Percentiles rank a stretch among this genome's conserved stretches.
phyloP scores from a whole-genome alignment of 2,888 invertebrate species.

The Stegana nigrithorax region DNA sequence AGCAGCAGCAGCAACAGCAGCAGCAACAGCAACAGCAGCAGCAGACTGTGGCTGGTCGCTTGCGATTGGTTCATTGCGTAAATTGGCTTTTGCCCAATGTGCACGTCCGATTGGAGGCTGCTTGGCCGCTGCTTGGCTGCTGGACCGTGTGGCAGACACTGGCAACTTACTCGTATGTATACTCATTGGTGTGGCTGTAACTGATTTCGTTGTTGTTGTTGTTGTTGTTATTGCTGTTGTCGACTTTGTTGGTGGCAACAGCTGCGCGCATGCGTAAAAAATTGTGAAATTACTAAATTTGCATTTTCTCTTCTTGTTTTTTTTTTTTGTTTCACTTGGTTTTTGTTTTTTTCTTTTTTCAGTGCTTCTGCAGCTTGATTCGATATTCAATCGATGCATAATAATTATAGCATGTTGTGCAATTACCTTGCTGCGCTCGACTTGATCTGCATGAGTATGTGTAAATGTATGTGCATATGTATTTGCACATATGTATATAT shows the following conservation, averaged over 20 bases:
- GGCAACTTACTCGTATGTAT: background rate
- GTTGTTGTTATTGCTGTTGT: conserved; percentile 34
- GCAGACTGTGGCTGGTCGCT: no score
- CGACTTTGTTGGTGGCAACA: conserved; percentile 26
- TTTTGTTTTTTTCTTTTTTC: background rate
- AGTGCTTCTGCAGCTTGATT: background rate
- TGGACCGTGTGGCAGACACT: background rate
- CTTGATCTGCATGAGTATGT: conserved; percentile 16
- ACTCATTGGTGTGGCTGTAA: no score
- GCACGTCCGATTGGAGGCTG: background rate
- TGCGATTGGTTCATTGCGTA: conserved; percentile 15
- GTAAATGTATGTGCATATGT: background rate
- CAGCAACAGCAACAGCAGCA: no score
- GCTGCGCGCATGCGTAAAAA: conserved; percentile 45
- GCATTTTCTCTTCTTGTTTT: conserved; percentile 14
- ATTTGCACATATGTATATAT: conserved; percentile 36
- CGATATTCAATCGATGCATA: conserved; percentile 15
- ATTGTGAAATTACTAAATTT: conserved; percentile 52
- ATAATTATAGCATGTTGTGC: conserved; percentile 31
- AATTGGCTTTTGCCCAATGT: conserved; percentile 19
- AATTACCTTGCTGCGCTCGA: conserved; percentile 27
- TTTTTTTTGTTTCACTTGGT: background rate
- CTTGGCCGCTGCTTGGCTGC: background rate
- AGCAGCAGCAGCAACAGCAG: no score
- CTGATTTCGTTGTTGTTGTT: no score